phyloP scores from a whole-genome alignment of 1,140 invertebrate species.

The Platyscapa corneri region DNA sequence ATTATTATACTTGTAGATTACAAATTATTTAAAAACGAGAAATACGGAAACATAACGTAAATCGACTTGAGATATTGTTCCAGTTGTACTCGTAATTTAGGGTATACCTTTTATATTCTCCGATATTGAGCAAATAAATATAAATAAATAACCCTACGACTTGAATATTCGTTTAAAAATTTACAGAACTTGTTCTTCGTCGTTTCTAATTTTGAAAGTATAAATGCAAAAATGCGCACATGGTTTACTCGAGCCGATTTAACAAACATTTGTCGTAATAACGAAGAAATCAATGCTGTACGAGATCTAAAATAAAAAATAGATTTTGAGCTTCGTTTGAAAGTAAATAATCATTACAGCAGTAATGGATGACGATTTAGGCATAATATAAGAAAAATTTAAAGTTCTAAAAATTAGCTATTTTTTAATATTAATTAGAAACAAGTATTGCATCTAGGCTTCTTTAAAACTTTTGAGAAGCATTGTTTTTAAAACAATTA shows the following conservation, averaged over 20 bases:
- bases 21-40: neutral
- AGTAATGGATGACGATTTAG: too few species aligned
- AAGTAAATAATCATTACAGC: too few species aligned
- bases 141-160: neutral
- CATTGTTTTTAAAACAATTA: too few species aligned
- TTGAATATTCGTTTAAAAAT: neutral
- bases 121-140: neutral
- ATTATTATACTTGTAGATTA: slow-evolving; percentile 5
- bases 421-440: too few species aligned
- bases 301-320: too few species aligned
- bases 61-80: neutral
- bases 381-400: too few species aligned
- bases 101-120: neutral
- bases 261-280: too few species aligned
- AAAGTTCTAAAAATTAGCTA: too few species aligned
- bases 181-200: neutral
- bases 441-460: too few species aligned
- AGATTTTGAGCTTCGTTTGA: too few species aligned
- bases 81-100: neutral
- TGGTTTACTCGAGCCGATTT: neutral
- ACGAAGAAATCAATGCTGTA: too few species aligned
- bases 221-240: neutral
- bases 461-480: too few species aligned
- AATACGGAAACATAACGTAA: neutral
- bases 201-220: neutral